These are phyloP conservation scores for Lottia scabra DNA, from an alignment of 2,888 invertebrate genomes.

Conservation along the genomic window DNA sequence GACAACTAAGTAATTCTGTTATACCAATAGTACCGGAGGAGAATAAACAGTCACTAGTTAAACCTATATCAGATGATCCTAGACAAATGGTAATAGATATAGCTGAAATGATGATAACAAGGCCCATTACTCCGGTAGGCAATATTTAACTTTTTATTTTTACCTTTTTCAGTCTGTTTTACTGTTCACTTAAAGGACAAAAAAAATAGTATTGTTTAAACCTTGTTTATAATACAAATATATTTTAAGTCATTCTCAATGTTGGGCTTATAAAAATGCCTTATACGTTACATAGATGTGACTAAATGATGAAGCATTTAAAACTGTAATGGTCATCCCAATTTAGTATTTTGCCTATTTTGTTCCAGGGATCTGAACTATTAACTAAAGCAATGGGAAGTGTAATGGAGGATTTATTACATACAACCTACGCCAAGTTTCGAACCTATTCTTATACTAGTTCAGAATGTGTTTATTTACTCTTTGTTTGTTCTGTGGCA, in stretches of 20 bases:
- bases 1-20: slow-evolving; percentile 91
- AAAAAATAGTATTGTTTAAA: too few relatives aligned
- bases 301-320: too few relatives aligned
- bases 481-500: slow-evolving; percentile 76
- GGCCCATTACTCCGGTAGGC: slow-evolving; percentile 62
- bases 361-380: slow-evolving; percentile 49
- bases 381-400: slow-evolving; percentile 69
- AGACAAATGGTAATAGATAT: slow-evolving; percentile 55
- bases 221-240: too few relatives aligned
- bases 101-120: slow-evolving; percentile 71
- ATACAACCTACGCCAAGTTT: slow-evolving; percentile 85
- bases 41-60: slow-evolving; percentile 45
- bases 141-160: too few relatives aligned
- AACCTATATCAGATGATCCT: slow-evolving; percentile 48
- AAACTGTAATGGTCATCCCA: too few relatives aligned
- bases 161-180: neutral
- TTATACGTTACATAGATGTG: too few relatives aligned
- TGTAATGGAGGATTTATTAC: slow-evolving; percentile 89
- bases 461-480: slow-evolving; percentile 80
- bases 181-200: neutral
- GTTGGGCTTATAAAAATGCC: neutral
- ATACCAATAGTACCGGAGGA: slow-evolving; percentile 74
- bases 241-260: too few relatives aligned
- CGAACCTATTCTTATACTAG: slow-evolving; percentile 76
- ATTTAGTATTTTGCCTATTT: neutral